A percentile compares a stretch with the other conserved stretches of the same genome.
phyloP scores from a whole-genome alignment of 1,140 invertebrate genomes.

The Globodera ellingtonae region DNA sequence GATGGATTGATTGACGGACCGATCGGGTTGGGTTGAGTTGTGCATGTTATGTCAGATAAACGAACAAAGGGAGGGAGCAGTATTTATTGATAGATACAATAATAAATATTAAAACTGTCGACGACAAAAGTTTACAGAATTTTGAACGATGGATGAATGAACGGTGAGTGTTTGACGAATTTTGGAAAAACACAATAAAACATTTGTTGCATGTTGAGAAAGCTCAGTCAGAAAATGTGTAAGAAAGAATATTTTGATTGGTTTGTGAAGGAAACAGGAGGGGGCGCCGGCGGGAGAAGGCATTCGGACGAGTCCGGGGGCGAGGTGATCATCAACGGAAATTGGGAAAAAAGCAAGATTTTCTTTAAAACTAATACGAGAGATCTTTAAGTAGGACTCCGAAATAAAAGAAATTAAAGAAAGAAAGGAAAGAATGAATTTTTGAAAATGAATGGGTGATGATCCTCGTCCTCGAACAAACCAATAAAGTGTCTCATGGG shows the following conservation, averaged over 20 bases:
- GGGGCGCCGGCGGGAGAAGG: not conserved
- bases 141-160: not conserved
- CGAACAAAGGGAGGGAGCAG: not conserved
- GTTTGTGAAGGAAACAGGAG: not conserved
- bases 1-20: not conserved
- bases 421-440: not conserved
- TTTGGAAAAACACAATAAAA: not conserved
- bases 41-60: too few relatives aligned
- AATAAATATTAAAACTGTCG: not conserved
- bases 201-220: not conserved
- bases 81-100: not conserved
- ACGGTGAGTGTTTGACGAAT: not conserved
- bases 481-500: not conserved
- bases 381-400: not conserved
- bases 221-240: constrained; percentile 6
- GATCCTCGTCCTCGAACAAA: constrained; percentile 17
- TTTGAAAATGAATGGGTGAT: not conserved
- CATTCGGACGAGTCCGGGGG: constrained; percentile 12
- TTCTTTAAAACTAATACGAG: not conserved
- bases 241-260: too few relatives aligned
- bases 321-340: constrained; percentile 15
- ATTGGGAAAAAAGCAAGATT: not conserved
- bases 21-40: not conserved
- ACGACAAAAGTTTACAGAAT: not conserved
- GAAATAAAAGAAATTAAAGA: not conserved